These are phyloP conservation scores for Catostylus mosaicus DNA, from an alignment of 30 jellyfish, hydroid and myxozoan genomes.

Conservation along the genomic window DNA sequence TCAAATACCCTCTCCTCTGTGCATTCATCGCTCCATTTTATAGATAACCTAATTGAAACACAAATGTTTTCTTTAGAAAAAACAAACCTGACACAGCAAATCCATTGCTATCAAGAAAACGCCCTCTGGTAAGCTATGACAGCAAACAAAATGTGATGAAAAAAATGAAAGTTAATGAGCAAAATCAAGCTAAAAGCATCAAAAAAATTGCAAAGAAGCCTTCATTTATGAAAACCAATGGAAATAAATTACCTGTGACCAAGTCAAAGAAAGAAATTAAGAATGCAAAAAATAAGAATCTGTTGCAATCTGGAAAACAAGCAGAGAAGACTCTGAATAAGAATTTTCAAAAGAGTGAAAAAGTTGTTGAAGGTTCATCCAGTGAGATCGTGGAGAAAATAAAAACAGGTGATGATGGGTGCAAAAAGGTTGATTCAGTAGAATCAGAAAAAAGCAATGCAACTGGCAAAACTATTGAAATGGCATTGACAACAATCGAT, in stretches of 20 bases:
- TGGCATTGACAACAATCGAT: not conserved
- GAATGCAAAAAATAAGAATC: too few species aligned
- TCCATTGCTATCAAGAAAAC: constrained; percentile 51
- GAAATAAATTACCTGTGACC: not conserved
- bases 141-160: constrained; percentile 4
- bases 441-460: too few species aligned
- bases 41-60: not conserved
- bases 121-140: constrained; percentile 36
- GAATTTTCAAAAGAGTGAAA: too few species aligned
- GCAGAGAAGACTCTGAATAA: too few species aligned
- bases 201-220: not conserved
- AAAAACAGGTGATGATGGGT: too few species aligned
- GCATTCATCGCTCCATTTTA: not conserved
- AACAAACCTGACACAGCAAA: constrained; percentile 44
- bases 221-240: not conserved
- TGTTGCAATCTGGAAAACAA: too few species aligned
- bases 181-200: not conserved
- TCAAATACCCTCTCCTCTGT: too few species aligned
- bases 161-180: constrained; percentile 3
- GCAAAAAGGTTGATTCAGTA: too few species aligned
- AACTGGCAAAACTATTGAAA: too few species aligned
- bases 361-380: not conserved
- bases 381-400: not conserved
- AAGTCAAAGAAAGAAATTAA: not conserved
- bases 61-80: constrained; percentile 30